Evolutionary conservation across 2,888 invertebrate species (phyloP), one percentile per base, ranked within the genome.

Genomic region (Hirtodrosophila duncani): DNA sequence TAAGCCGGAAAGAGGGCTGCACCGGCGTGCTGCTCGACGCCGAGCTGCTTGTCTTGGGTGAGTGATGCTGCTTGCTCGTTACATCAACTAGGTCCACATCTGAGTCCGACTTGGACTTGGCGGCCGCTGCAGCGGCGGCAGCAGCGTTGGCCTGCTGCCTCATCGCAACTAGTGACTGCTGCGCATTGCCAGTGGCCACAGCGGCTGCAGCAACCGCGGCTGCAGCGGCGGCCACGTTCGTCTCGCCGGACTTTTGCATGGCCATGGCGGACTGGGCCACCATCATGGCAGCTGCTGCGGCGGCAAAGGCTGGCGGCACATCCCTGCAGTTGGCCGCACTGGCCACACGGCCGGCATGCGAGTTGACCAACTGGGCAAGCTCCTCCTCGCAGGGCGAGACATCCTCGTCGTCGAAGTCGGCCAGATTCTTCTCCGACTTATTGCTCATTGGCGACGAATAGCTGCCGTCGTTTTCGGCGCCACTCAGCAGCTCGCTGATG

Each of bases 401-500:
- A 79, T 93, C 93, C 2, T 96, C 97, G 3, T 96, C 97, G 80
- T 97, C 97, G 80, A 97, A 94, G 86, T 97, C 97, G 0, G 95
- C 96, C 91, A 97, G 92, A 85, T 97, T 97, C 69, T 97, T 96
- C 78, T 96, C 96, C 1, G 96, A 96, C 87, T 97, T 96, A 70
- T 94, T 95, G 58, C 96, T 96, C 88, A 96, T 92, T 20, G 94
- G 91, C 0, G 96, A 96, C n/a, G 96, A 96, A 70, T 96, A 95
- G 81, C 96, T 96, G n/a, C 95, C 96, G 77, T 92, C 92, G 46
- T 92, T 92, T 69, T 93, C 92, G 43, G 91, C 91, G 0, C 90
- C 91, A 62, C 90, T 90, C 3, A 87, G 51, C 20, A 87, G 67
- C 30, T 87, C 86, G 42, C 85, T 86, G 3, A 87, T 82, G 46